Evolutionary conservation across 1,140 invertebrate species (phyloP), one percentile per base, ranked within the genome.

Genomic region (Drosophila pseudoananassae): DNA sequence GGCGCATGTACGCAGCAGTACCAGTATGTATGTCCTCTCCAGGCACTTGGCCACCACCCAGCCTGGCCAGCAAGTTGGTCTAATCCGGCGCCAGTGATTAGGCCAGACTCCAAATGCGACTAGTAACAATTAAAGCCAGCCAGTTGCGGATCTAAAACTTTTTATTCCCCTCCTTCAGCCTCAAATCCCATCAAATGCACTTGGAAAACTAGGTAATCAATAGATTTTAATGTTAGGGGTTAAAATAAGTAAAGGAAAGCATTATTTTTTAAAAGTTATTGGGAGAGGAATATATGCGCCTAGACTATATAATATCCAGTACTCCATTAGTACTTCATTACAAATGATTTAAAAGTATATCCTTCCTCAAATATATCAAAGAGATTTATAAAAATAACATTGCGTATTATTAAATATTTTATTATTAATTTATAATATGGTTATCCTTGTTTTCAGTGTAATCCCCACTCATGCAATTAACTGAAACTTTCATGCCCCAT

Each of bases 101-200:
- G 65, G 83, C 78, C 69, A 64, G 85, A 75, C 78, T 68, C 57
- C 82, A 75, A 87, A 78, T 80, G 81, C 71, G 77, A 70, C 56
- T 73, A 53, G 60, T 61, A 76, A 87, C 82, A 88, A 81, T 88
- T 87, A 87, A 88, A 88, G 80, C 70, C 78, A 87, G 82, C 78
- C 50, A 76, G 40, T 17, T 17, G 43, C 55, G 52, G 50, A 76
- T 29, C 31, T 27, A 9, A 60, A 74, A 81, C 59, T 77, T 68
- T 58, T 20, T 29, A 10, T 46, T 25, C 14, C 15, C 17, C 15
- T 20, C 43, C 33, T 36, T 4, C 33, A 10, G 3, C 9, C 31
- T 31, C 31, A 15, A 43, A 66, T 64, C 40, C 33, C 14, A 29
- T 38, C 53, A 36, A 45, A 4, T 5, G 33, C 40, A 38, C 66